A percentile compares a stretch with the other conserved stretches of the same genome.
Conservation (phyloP, 2,797 vertebrate species). For the Pipistrellus nathusii region DNA sequence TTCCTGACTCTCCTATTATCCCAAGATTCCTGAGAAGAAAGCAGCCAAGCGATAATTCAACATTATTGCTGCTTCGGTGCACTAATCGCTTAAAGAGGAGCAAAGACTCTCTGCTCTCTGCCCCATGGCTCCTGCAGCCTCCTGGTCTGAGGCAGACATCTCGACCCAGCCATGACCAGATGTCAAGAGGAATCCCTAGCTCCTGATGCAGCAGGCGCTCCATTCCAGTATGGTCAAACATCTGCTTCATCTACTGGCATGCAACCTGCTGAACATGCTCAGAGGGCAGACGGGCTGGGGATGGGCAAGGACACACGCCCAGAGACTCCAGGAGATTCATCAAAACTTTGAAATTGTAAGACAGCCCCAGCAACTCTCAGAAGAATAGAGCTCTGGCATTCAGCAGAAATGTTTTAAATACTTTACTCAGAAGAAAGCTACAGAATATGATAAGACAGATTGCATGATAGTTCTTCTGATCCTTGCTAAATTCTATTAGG, state of each 20-base stretch:
- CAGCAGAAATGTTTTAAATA: slow-evolving; percentile 7
- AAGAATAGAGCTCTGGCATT: neutral
- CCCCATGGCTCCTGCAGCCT: slow-evolving; percentile 95
- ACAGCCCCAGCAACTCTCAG: slow-evolving; percentile 62
- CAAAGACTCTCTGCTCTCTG: slow-evolving; percentile 91
- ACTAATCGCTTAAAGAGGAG: slow-evolving; percentile 94
- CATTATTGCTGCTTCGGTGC: slow-evolving; percentile 95
- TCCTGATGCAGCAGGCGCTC: slow-evolving; percentile 94
- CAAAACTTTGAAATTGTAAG: slow-evolving; percentile 47
- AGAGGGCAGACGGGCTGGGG: slow-evolving; percentile 44
- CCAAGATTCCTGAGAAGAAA: slow-evolving; percentile 92
- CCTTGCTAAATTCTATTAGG: slow-evolving; percentile 4
- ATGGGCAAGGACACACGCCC: slow-evolving; percentile 65
- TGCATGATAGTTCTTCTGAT: neutral
- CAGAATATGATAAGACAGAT: neutral
- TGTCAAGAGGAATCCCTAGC: slow-evolving; percentile 94
- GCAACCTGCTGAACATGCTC: slow-evolving; percentile 88
- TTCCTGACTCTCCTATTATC: slow-evolving; percentile 92
- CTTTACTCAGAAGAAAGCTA: slow-evolving; percentile 52
- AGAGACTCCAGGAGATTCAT: slow-evolving; percentile 27
- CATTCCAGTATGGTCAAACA: slow-evolving; percentile 96
- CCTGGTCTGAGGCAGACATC: slow-evolving; percentile 93
- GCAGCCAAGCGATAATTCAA: slow-evolving; percentile 94
- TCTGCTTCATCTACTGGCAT: slow-evolving; percentile 97
- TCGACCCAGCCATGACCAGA: slow-evolving; percentile 96